Evolutionary conservation across 2,797 vertebrate species (phyloP).

Genomic region (Anomalospiza imberbis): DNA sequence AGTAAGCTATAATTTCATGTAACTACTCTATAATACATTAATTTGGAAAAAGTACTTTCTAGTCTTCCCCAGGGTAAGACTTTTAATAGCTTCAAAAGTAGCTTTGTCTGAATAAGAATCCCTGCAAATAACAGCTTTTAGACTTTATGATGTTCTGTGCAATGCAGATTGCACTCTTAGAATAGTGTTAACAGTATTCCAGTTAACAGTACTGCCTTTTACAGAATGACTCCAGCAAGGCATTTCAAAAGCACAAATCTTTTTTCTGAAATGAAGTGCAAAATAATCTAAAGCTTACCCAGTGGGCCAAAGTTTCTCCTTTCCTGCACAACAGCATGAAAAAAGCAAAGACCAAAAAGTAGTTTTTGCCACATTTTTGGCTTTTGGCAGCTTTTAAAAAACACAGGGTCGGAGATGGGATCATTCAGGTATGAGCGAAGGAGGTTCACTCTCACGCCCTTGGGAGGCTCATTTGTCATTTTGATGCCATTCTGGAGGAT

Average conservation of each 20-base stretch:
- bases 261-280: neutral
- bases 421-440: conserved; percentile 89
- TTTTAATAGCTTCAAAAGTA: neutral
- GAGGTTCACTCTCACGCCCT: conserved; percentile 89
- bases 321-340: conserved; percentile 93
- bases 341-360: conserved; percentile 91
- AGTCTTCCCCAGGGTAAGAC: neutral
- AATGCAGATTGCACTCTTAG: neutral
- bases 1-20: neutral
- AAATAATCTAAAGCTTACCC: conserved; percentile 72
- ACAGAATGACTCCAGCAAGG: neutral
- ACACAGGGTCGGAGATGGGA: conserved; percentile 84
- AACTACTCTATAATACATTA: neutral
- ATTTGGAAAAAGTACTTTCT: neutral
- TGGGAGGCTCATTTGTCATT: conserved; percentile 95
- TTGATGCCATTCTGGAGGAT: conserved; percentile 94
- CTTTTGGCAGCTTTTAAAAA: conserved; percentile 86
- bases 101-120: neutral
- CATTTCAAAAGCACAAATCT: neutral
- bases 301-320: conserved; percentile 90
- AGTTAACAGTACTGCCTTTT: neutral
- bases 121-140: neutral
- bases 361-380: conserved; percentile 87
- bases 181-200: neutral
- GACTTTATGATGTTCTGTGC: neutral